Base-by-base conservation (phyloP, 1,140 invertebrate species). In the Drosophila guanche region DNA sequence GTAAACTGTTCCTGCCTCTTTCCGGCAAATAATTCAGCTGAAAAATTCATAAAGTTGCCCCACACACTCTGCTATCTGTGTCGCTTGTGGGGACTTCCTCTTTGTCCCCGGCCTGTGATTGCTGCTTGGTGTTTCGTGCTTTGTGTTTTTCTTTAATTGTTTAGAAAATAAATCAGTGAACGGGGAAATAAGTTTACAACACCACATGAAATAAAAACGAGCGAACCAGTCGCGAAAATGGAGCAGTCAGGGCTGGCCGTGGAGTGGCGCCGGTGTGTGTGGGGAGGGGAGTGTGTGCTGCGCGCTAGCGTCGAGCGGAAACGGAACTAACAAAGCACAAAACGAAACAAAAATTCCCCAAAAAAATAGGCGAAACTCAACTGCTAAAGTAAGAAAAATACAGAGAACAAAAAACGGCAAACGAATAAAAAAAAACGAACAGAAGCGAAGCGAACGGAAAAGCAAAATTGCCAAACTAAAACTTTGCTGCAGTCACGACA, bases 391-490 rank as follows among this genome's bases (percentile, higher is more conserved):
- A 47, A 46, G 69, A 42, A 47, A 51, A 52, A 33, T 20, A 12
- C 43, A 52, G 43, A 42, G 41, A 45, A 20, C 29, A 27, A 42
- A 71, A 76, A 73, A 54, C 51, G 25, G 46, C 58, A 66, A 75
- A 67, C 29, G 50, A 59, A 73, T 60, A 61, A 45, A 48, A 67
- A 84, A 83, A 76, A 76, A 42, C 66, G 27, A 46, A 29, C 67
- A 77, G 16, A 33, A 37, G 10, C 67, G 56, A 79, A 80, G 67
- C 50, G 60, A 81, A 71, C 81, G 81, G 81, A 86, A 85, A 80
- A 73, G 81, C 81, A 86, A 85, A 85, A 85, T 86, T 85, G 81
- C 77, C 81, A 85, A 85, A 88, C 77, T 86, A 81, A 86, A 86
- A 86, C 77, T 83, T 83, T 83, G 74, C 74, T 77, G 74, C 81